A percentile compares a stretch with the other conserved stretches of the same genome.
These are phyloP conservation scores for Temnothorax longispinosus DNA, from an alignment of 1,140 invertebrate species.

Conservation along the genomic window DNA sequence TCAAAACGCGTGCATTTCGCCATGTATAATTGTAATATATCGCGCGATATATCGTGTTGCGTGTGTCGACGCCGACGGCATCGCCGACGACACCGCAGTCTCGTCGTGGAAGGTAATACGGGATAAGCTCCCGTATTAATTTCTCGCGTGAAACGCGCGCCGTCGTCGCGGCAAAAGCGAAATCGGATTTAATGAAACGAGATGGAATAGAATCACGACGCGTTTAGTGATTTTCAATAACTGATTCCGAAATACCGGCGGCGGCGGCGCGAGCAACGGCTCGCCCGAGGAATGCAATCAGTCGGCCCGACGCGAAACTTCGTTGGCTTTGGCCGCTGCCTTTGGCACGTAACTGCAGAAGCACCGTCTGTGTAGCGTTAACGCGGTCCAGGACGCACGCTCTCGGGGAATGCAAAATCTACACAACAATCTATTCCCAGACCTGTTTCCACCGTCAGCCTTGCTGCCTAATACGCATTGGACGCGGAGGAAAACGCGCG, in stretches of 20 bases:
- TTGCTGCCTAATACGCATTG: slow-evolving; percentile 55
- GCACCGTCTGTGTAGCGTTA: slow-evolving; percentile 6
- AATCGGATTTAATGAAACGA: slow-evolving; percentile 35
- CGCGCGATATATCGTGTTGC: background rate
- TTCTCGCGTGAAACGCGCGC: slow-evolving; percentile 5
- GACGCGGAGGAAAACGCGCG: slow-evolving; percentile 52
- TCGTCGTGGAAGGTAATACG: slow-evolving; percentile 22
- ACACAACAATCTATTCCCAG: slow-evolving; percentile 66
- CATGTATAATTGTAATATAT: slow-evolving; percentile 13
- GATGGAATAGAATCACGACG: background rate
- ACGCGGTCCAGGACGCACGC: slow-evolving; percentile 53
- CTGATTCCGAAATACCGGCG: slow-evolving; percentile 10
- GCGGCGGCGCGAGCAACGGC: background rate
- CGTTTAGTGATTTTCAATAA: slow-evolving; percentile 47
- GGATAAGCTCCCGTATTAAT: slow-evolving; percentile 24
- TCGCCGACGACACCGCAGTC: background rate
- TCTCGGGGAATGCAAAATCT: slow-evolving; percentile 74
- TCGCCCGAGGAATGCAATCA: slow-evolving; percentile 51
- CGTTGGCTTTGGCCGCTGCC: slow-evolving; percentile 1
- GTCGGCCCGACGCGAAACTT: slow-evolving; percentile 34
- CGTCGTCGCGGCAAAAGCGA: background rate
- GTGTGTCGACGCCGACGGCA: background rate
- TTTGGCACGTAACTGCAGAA: slow-evolving; percentile 3
- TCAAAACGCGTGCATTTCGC: background rate
- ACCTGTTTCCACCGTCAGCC: background rate